Conservation (phyloP, 1,140 invertebrate species). For the Batillaria attramentaria region DNA sequence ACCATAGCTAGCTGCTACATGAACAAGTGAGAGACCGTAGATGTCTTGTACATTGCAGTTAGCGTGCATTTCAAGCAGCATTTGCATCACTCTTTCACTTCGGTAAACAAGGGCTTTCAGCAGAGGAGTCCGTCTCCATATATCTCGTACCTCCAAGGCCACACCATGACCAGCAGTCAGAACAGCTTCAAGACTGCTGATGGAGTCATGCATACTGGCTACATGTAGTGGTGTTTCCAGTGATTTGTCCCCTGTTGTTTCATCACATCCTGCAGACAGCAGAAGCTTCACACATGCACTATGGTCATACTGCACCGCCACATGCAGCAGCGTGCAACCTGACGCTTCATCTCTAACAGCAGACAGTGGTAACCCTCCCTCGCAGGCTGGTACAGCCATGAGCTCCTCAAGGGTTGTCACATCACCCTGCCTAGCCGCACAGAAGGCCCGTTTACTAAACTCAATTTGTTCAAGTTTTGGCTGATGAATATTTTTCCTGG, state of each 20-base stretch:
- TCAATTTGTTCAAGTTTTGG: background rate
- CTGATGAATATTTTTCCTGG: too few species aligned
- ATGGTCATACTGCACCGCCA: background rate
- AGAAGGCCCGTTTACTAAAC: background rate
- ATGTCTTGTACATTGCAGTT: constrained; percentile 1
- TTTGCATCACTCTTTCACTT: background rate
- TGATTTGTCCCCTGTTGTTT: constrained; percentile 1
- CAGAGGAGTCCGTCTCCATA: background rate
- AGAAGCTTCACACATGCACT: background rate
- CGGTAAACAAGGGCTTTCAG: background rate
- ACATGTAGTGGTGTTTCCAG: constrained; percentile 4
- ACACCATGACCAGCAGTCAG: background rate
- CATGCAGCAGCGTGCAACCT: background rate
- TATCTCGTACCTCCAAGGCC: constrained; percentile 1
- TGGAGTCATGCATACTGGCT: background rate
- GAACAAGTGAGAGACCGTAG: background rate
- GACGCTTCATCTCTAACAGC: background rate
- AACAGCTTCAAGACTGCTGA: background rate
- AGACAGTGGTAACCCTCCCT: constrained; percentile 1
- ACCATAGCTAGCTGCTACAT: constrained; percentile 1
- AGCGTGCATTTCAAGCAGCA: background rate
- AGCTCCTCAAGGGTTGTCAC: background rate
- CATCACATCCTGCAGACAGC: background rate
- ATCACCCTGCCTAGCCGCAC: background rate
- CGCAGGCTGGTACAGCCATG: background rate